Conservation (phyloP, 2,797 vertebrate genomes). For the Amniataba percoides region DNA sequence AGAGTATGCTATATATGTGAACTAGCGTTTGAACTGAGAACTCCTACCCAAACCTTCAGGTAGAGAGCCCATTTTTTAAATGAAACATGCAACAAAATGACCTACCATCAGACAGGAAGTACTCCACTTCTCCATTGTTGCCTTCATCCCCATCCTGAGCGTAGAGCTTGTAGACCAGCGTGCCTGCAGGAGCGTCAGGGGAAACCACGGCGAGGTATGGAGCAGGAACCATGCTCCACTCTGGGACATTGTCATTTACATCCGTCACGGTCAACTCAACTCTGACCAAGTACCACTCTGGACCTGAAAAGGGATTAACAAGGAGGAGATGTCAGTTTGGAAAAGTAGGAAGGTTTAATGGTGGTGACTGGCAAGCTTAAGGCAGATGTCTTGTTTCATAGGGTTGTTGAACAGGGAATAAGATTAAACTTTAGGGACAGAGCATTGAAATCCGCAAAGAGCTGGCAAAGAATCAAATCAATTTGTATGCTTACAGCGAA, state of each 20-base stretch:
- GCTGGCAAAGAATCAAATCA: neutral
- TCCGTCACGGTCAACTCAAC: slow-evolving; percentile 89
- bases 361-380: neutral
- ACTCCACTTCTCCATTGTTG: slow-evolving; percentile 89
- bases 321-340: neutral
- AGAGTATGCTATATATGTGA: neutral
- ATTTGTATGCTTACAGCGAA: neutral
- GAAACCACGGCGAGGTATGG: slow-evolving; percentile 89
- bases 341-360: neutral
- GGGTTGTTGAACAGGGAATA: neutral
- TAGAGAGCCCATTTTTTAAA: neutral
- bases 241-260: slow-evolving; percentile 89
- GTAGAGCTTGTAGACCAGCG: slow-evolving; percentile 88
- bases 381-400: neutral
- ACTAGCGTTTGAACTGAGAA: neutral
- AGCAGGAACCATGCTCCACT: slow-evolving; percentile 90
- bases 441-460: neutral
- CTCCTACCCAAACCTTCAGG: neutral
- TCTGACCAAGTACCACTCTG: slow-evolving; percentile 88
- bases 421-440: neutral
- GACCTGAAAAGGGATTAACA: slow-evolving; percentile 75
- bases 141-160: slow-evolving; percentile 90
- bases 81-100: neutral
- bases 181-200: slow-evolving; percentile 78
- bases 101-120: slow-evolving; percentile 91